phyloP scores from a whole-genome alignment of 2,888 invertebrate genomes.

The Operophtera brumata region DNA sequence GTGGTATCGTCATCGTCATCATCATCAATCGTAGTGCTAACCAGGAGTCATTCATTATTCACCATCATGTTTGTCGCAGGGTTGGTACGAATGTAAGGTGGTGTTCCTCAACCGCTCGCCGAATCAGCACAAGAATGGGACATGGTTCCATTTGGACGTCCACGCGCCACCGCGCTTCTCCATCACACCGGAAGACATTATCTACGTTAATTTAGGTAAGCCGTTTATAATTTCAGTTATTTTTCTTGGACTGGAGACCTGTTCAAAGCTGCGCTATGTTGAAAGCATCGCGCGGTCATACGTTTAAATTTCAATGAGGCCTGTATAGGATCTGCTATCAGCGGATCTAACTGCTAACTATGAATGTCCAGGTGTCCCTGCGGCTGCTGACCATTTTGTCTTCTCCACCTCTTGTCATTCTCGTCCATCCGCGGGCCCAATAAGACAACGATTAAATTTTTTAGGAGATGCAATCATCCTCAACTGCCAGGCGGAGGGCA shows the following conservation, averaged over 20 bases:
- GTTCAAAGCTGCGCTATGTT: no score
- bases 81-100: slow-evolving; percentile 98
- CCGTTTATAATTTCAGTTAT: neutral
- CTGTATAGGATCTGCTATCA: no score
- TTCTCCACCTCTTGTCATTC: no score
- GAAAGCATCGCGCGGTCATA: no score
- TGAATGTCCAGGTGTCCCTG: no score
- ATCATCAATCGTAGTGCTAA: neutral
- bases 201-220: slow-evolving; percentile 93
- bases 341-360: no score
- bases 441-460: slow-evolving; percentile 7
- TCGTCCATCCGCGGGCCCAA: no score
- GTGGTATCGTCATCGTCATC: neutral
- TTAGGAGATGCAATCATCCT: slow-evolving; percentile 96
- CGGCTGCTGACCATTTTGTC: no score
- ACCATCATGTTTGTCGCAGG: slow-evolving; percentile 58
- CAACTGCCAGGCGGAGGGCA: slow-evolving; percentile 97
- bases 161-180: slow-evolving; percentile 98
- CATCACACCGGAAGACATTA: slow-evolving; percentile 96
- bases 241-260: neutral
- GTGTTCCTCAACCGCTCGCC: slow-evolving; percentile 97
- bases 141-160: slow-evolving; percentile 99
- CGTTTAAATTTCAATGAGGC: no score
- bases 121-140: slow-evolving; percentile 95
- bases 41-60: neutral